Evolutionary conservation across 1,140 invertebrate genomes (phyloP), one percentile per base, ranked within the genome.

Genomic region (Bombus huntii): DNA sequence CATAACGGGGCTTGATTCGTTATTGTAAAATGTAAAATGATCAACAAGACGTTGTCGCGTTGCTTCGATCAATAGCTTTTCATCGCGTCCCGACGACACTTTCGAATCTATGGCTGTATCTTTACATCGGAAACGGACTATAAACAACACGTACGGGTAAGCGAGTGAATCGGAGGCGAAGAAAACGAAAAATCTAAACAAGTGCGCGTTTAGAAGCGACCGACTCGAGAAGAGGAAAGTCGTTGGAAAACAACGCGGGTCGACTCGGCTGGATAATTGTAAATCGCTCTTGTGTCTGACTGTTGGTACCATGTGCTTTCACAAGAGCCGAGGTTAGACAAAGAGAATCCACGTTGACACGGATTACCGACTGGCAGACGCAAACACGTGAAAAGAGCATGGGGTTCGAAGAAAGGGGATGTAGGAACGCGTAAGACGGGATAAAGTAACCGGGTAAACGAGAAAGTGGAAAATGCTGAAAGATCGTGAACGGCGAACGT

Each of bases 241-340:
- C 62, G 74, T 28, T 34, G 37, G 66, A 59, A 82, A 82, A 65
- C 57, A 59, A 18, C 9, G 44, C 57, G 66, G n/a, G 57, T 37
- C 57, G 66, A 37, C 44, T 37, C 8, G 47, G 34, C 62, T 15
- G 79, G 15, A 83, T 75, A 83, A 88, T 88, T 88, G 77, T 70
- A 84, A 71, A 44, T 79, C 86, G 81, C 74, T 75, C n/a, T 75
- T 44, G 68, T 44, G 66, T 53, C 9, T 42, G 62, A 25, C 53
- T 59, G 65, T 77, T 39, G 77, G 82, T 42, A n/a, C 42, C 62
- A 62, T 25, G 73, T 42, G 57, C 59, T 66, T 37, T n/a, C 62
- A 37, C 25, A 6, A 53, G 59, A 42, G 37, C 22, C 47, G 37
- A 57, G 59, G 68, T 74, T 57, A 78, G 77, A 83, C 75, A 42